phyloP scores from a whole-genome alignment of 2,797 vertebrate genomes.

The Glossophaga mutica region DNA sequence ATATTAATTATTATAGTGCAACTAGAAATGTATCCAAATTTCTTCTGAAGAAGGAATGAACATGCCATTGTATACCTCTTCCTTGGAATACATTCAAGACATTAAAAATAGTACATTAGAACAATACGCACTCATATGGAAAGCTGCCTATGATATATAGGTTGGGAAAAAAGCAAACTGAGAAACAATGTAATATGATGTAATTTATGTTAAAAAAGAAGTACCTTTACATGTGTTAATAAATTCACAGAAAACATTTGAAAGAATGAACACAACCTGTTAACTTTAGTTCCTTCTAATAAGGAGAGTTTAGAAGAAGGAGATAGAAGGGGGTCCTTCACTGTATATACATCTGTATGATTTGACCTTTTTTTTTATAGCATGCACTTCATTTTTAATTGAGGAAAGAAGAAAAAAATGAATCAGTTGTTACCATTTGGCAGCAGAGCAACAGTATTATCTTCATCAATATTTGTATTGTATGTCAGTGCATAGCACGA shows the following conservation, averaged over 20 bases:
- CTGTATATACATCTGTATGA: not conserved
- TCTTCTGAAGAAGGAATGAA: not conserved
- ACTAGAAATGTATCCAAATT: constrained; percentile 18
- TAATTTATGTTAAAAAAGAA: not conserved
- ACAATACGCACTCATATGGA: not conserved
- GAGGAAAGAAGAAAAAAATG: not conserved
- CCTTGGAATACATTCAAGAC: not conserved
- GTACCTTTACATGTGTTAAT: not conserved
- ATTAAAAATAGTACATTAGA: not conserved
- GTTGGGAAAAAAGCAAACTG: not conserved
- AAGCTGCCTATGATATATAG: not conserved
- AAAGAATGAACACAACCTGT: not conserved
- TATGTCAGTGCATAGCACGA: constrained; percentile 87
- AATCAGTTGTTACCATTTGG: constrained; percentile 85
- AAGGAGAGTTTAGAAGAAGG: not conserved
- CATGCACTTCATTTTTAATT: not conserved
- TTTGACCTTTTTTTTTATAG: not conserved
- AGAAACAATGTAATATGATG: not conserved
- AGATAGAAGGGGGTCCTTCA: not conserved
- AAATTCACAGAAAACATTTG: not conserved
- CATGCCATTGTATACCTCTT: not conserved
- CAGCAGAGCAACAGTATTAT: constrained; percentile 88
- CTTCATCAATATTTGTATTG: constrained; percentile 91
- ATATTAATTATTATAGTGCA: not conserved
- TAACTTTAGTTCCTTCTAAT: not conserved